These are phyloP conservation scores for Ips typographus DNA, from an alignment of 1,140 invertebrate species.

Conservation along the genomic window DNA sequence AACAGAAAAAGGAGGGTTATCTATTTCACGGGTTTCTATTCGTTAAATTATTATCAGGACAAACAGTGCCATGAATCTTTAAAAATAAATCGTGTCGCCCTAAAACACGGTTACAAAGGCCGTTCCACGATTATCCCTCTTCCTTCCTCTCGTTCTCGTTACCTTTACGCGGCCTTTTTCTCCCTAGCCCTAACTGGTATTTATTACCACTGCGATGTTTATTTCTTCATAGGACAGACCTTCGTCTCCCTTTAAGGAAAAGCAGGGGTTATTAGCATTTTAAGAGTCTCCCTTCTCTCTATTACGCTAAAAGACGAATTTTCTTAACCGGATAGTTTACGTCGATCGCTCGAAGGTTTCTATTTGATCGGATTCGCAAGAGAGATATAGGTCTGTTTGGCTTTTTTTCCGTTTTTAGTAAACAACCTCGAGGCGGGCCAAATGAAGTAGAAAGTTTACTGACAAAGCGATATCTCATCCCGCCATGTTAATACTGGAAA, in stretches of 20 bases:
- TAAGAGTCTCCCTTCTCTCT: conserved; percentile 11
- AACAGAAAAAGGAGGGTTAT: conserved; percentile 6
- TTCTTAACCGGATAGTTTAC: conserved; percentile 26
- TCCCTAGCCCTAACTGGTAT: conserved; percentile 29
- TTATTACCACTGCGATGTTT: conserved; percentile 34
- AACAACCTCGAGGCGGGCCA: not conserved
- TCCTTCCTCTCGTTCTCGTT: conserved; percentile 21
- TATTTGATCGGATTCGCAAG: conserved; percentile 14
- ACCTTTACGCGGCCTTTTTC: conserved; percentile 24
- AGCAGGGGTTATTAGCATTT: conserved; percentile 31
- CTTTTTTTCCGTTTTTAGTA: not conserved
- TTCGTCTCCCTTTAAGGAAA: conserved; percentile 25
- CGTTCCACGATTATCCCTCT: conserved; percentile 30
- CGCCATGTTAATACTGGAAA: conserved; percentile 1
- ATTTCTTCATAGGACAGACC: conserved; percentile 35
- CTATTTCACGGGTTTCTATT: not conserved
- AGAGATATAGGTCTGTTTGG: conserved; percentile 20
- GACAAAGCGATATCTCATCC: not conserved
- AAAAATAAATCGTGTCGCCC: conserved; percentile 30
- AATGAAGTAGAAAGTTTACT: conserved; percentile 4
- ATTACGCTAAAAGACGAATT: conserved; percentile 19
- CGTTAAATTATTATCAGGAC: conserved; percentile 28
- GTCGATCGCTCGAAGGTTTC: conserved; percentile 26
- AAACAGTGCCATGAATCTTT: conserved; percentile 32
- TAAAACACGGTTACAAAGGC: conserved; percentile 27